Evolutionary conservation across 1,140 invertebrate genomes (phyloP).

Genomic region (Dreissena polymorpha): DNA sequence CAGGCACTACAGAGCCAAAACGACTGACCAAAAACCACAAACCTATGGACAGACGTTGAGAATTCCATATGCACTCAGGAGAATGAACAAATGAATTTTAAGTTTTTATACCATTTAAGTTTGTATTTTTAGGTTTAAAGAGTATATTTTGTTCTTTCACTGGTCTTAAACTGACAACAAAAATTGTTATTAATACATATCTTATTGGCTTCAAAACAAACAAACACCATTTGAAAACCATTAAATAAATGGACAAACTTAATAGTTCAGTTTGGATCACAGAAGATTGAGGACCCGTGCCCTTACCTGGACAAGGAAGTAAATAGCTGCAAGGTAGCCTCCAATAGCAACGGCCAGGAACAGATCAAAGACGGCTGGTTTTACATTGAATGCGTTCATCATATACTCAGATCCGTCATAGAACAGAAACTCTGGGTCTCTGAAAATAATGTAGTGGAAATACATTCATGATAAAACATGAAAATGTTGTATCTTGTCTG

Average conservation of each 20-base stretch:
- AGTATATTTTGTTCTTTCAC: neutral
- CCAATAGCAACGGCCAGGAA: slow-evolving; percentile 93
- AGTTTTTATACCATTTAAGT: no score
- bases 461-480: no score
- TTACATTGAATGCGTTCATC: slow-evolving; percentile 96
- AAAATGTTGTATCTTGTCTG: no score
- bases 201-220: neutral
- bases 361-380: slow-evolving; percentile 98
- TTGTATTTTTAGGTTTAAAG: neutral
- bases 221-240: neutral
- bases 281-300: neutral
- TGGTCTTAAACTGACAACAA: neutral
- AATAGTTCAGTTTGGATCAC: neutral
- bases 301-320: slow-evolving; percentile 88
- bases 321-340: slow-evolving; percentile 90
- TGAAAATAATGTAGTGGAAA: slow-evolving; percentile 55
- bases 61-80: no score
- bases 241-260: neutral
- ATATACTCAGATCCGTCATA: slow-evolving; percentile 90
- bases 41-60: no score
- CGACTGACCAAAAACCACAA: no score
- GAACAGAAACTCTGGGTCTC: slow-evolving; percentile 96
- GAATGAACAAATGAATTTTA: no score
- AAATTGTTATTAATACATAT: neutral
- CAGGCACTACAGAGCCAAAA: no score